Percentiles rank a stretch among this genome's conserved stretches.
These are phyloP conservation scores for Petrosia ficiformis DNA, from an alignment of 37 sponge, comb jelly and placozoan genomes.

Conservation along the genomic window DNA sequence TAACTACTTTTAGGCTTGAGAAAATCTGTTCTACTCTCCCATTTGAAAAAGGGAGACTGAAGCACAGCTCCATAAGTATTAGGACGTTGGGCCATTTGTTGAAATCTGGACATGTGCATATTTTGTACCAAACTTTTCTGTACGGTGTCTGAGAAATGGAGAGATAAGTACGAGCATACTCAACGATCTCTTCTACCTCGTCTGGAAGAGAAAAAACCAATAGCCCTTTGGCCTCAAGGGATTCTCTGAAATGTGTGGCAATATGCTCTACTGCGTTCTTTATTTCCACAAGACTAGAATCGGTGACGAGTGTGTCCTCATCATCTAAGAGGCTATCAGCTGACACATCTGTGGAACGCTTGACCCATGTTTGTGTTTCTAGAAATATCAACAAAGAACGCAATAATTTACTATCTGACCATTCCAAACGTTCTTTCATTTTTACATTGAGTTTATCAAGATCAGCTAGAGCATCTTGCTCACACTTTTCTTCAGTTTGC, in stretches of 20 bases:
- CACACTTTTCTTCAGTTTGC: constrained; percentile 2
- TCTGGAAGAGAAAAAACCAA: constrained; percentile 19
- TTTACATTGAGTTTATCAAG: constrained; percentile 23
- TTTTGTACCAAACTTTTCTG: constrained; percentile 64
- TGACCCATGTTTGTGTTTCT: constrained; percentile 48
- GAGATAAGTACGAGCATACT: constrained; percentile 36
- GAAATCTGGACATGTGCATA: constrained; percentile 37
- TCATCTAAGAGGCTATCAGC: background rate
- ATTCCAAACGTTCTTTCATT: constrained; percentile 43
- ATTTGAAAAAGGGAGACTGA: constrained; percentile 67
- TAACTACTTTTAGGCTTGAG: constrained; percentile 34
- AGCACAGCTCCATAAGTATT: constrained; percentile 35
- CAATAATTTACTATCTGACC: constrained; percentile 49
- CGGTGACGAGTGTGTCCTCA: constrained; percentile 16
- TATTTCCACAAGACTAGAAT: constrained; percentile 22
- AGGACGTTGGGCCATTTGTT: constrained; percentile 54
- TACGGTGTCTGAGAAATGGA: constrained; percentile 6
- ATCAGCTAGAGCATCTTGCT: constrained; percentile 32
- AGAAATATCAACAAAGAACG: constrained; percentile 33
- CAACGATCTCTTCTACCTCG: constrained; percentile 45
- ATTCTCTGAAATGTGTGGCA: constrained; percentile 32
- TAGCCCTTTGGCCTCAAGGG: constrained; percentile 54
- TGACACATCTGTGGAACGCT: background rate
- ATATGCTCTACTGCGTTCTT: constrained; percentile 40
- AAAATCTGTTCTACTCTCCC: constrained; percentile 45